Evolutionary conservation across 37 sponge, comb jelly and placozoan species (phyloP).

Genomic region (Dysidea cf. avara): DNA sequence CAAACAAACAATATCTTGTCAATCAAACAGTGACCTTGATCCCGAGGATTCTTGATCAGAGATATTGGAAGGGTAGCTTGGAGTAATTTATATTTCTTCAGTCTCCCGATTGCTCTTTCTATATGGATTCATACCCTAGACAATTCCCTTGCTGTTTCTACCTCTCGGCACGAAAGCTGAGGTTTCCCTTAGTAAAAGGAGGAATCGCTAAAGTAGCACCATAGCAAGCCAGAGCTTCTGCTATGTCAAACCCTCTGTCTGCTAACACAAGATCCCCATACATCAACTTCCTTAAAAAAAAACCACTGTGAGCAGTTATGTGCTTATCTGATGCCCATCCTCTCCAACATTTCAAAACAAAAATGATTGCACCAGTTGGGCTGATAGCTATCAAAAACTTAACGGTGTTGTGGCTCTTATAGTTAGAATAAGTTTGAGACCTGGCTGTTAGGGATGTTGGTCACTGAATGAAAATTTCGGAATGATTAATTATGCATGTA

Average conservation of each 20-base stretch:
- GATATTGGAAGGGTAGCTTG: slow-evolving; percentile 10
- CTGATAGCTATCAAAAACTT: slow-evolving; percentile 52
- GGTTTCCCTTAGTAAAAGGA: no score
- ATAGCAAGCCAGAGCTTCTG: slow-evolving; percentile 31
- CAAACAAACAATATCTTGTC: slow-evolving; percentile 41
- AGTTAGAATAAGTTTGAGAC: slow-evolving; percentile 41
- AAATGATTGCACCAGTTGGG: no score
- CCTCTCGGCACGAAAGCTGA: slow-evolving; percentile 26
- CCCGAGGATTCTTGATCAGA: slow-evolving; percentile 8
- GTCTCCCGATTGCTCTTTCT: slow-evolving; percentile 30
- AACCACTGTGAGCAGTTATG: slow-evolving; percentile 29
- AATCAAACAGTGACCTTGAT: slow-evolving; percentile 4
- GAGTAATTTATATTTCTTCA: slow-evolving; percentile 47
- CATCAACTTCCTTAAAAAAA: slow-evolving; percentile 30
- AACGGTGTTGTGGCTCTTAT: slow-evolving; percentile 50
- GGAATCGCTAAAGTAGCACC: slow-evolving; percentile 45
- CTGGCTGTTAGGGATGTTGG: slow-evolving; percentile 1
- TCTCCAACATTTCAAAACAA: slow-evolving; percentile 44
- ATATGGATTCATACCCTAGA: slow-evolving; percentile 44
- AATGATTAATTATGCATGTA: slow-evolving; percentile 21
- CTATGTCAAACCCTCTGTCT: slow-evolving; percentile 40
- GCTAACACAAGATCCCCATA: slow-evolving; percentile 38
- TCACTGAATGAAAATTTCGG: slow-evolving; percentile 20
- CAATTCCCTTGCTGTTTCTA: slow-evolving; percentile 20
- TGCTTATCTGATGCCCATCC: slow-evolving; percentile 31